phyloP scores from a whole-genome alignment of 2,797 vertebrate genomes.

The Muscicapa comitata region DNA sequence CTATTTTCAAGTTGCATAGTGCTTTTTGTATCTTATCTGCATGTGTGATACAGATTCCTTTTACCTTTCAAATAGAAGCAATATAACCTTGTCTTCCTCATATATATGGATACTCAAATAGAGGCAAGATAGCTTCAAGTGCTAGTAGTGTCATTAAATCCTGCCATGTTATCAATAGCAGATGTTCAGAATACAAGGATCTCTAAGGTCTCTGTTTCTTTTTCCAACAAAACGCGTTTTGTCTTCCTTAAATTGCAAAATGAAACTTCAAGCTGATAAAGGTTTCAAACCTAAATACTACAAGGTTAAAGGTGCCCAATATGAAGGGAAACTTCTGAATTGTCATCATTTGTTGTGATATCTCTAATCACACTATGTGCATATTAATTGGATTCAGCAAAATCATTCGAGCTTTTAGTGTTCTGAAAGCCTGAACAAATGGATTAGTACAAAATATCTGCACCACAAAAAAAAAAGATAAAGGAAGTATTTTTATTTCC shows the following conservation, averaged over 20 bases:
- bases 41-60: background rate
- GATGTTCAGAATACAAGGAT: background rate
- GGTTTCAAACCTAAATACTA: background rate
- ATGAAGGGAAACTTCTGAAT: rapidly evolving
- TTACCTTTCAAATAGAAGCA: background rate
- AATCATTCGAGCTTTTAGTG: background rate
- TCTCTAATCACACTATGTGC: background rate
- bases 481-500: background rate
- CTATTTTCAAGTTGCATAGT: background rate
- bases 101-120: background rate
- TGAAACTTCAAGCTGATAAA: no score
- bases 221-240: background rate
- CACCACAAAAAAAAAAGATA: background rate
- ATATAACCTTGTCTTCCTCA: background rate
- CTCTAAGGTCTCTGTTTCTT: background rate
- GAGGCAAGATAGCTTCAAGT: background rate
- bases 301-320: background rate
- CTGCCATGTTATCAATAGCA: background rate
- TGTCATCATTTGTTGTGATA: background rate
- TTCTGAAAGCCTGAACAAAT: slow-evolving; percentile 3
- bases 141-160: background rate
- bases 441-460: background rate
- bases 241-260: background rate
- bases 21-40: background rate
- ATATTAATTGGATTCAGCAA: background rate